Base-by-base conservation (phyloP, 2,888 invertebrate species). In the Tenthredo livida region DNA sequence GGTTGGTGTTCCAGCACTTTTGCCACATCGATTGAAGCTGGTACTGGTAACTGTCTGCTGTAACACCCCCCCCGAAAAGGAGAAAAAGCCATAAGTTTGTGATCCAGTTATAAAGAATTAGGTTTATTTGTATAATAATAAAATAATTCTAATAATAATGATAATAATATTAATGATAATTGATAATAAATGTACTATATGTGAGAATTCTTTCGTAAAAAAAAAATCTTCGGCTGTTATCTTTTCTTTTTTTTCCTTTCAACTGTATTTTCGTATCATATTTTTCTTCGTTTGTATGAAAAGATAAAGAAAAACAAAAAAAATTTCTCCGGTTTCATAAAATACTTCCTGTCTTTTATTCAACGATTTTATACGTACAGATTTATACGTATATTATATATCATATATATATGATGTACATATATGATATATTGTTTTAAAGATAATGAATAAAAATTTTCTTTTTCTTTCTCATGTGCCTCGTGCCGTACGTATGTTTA, bases 11-110 rank as follows among this genome's bases (percentile, higher is more conserved):
- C 98, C 98, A 98, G 94, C 98, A 98, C 94, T 98, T 98, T 94
- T 98, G 98, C 98, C 98, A 98, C 97, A 98, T 97, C 85, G 97
- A 97, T 94, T 98, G 98, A 93, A 98, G 94, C 94, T 98, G 98
- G 94, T 98, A 98, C 94, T 98, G 98, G 95, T 98, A 98, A 95
- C 97, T 98, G 95, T 98, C 98, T 96, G 97, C 96, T 97, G 96
- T 88, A 92, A 92, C 92, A 92, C 90, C 89, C 91, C 92, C 91
- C 91, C 91, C 90, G 88, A 86, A 88, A 89, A 89, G 90, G 88
- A 90, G 88, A 91, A 89, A 90, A 89, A 25, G 89, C 47, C 47
- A 67, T 83, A 17, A 83, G 40, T 70, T 58, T 33, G n/a, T 58
- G 58, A 25, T 15, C 80, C 6, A 33, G 7, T 37, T 37, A 7